phyloP scores from a whole-genome alignment of 2,113 vertebrate species.

The Bostrychus sinensis region DNA sequence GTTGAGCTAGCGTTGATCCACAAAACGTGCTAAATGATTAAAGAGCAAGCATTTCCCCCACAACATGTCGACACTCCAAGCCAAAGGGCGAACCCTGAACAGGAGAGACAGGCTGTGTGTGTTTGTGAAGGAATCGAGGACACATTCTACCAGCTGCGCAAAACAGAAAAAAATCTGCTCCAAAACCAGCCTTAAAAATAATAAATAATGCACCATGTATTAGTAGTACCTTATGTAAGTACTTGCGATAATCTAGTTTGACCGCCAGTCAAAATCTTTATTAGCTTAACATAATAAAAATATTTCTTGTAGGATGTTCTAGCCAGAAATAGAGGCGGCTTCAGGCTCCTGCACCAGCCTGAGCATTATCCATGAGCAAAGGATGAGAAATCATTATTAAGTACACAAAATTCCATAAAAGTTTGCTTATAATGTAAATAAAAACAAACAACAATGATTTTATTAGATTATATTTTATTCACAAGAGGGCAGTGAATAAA shows the following conservation, averaged over 20 bases:
- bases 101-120: conserved; percentile 15
- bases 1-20: conserved; percentile 61
- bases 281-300: conserved; percentile 5
- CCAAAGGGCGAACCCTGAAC: conserved; percentile 45
- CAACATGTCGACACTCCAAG: conserved; percentile 19
- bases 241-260: background rate
- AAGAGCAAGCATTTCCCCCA: conserved; percentile 51
- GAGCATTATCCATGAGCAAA: too few species aligned
- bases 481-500: too few species aligned
- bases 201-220: conserved; percentile 9
- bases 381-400: too few species aligned
- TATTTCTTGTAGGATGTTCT: conserved; percentile 3
- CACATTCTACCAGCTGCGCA: conserved; percentile 7
- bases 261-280: conserved; percentile 9
- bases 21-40: conserved; percentile 68
- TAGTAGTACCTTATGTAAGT: conserved; percentile 5
- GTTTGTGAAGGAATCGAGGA: background rate
- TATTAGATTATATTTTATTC: too few species aligned
- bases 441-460: too few species aligned
- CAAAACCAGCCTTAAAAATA: background rate
- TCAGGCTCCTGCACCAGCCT: background rate
- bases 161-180: background rate
- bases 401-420: too few species aligned
- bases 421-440: too few species aligned
- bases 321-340: background rate